phyloP scores from a whole-genome alignment of 2,888 invertebrate genomes.

The Marronus borbonicus region DNA sequence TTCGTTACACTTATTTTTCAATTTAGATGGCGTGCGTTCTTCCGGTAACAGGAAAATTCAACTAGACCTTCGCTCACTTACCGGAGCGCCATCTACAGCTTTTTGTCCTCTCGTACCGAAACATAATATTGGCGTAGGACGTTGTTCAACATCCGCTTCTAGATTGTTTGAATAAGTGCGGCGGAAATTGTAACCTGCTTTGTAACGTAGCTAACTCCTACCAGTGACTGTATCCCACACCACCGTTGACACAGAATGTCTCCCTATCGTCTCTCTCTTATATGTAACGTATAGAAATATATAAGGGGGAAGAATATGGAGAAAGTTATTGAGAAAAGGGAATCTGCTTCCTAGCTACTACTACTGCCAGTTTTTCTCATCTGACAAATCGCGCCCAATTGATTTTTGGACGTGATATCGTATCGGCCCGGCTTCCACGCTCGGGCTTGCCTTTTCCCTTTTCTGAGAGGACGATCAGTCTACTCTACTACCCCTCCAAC shows the following conservation, averaged over 20 bases:
- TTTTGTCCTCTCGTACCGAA: conserved; percentile 8
- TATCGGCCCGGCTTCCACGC: not conserved
- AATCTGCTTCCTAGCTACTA: not conserved
- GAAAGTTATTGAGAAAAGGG: not conserved
- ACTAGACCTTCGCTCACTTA: conserved; percentile 3
- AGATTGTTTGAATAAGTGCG: conserved; percentile 58
- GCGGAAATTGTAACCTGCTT: conserved; percentile 56
- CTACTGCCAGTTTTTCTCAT: conserved; percentile 24
- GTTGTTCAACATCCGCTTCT: conserved; percentile 56
- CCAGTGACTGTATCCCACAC: not conserved
- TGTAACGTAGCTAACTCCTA: conserved; percentile 33
- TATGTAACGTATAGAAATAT: not conserved
- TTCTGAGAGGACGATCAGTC: not conserved
- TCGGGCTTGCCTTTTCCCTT: not conserved
- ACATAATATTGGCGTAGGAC: conserved; percentile 46
- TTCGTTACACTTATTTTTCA: conserved; percentile 13
- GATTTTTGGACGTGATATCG: conserved; percentile 35
- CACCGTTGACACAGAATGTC: not conserved
- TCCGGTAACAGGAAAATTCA: conserved; percentile 38
- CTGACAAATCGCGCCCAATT: conserved; percentile 41
- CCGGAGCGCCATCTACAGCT: conserved; percentile 15
- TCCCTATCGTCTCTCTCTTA: not conserved
- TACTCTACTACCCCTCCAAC: not conserved
- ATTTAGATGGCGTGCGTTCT: conserved; percentile 6
- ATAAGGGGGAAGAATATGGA: not conserved